Conservation (phyloP, 2,888 invertebrate genomes). For the Seira sanloemensis region DNA sequence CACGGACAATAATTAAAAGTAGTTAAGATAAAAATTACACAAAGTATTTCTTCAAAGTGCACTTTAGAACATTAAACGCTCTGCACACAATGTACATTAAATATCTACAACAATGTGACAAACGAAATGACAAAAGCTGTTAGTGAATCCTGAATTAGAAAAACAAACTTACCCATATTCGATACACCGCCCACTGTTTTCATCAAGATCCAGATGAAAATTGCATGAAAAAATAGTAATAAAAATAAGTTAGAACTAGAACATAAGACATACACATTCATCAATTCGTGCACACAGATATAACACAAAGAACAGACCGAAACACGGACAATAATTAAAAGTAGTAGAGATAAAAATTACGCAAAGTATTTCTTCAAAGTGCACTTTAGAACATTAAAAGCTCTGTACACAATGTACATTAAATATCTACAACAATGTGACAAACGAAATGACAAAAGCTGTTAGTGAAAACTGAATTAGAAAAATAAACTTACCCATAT, state of each 20-base stretch:
- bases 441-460: background rate
- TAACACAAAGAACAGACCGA: background rate
- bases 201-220: background rate
- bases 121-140: background rate
- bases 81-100: background rate
- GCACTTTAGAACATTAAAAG: conserved; percentile 9
- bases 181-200: conserved; percentile 72
- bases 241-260: background rate
- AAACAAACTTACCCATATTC: conserved; percentile 70
- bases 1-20: no score
- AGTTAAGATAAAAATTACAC: background rate
- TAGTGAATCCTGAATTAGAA: background rate
- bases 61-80: background rate
- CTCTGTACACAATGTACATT: background rate
- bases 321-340: no score
- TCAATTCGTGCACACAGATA: background rate
- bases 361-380: no score
- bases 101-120: background rate
- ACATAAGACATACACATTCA: conserved; percentile 39
- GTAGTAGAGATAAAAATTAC: background rate
- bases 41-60: no score
- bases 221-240: background rate
- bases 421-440: background rate
- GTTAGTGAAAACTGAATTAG: background rate
- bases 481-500: conserved; percentile 64